Conservation (phyloP, 2,113 vertebrate species). For the Gasterosteus aculeatus region DNA sequence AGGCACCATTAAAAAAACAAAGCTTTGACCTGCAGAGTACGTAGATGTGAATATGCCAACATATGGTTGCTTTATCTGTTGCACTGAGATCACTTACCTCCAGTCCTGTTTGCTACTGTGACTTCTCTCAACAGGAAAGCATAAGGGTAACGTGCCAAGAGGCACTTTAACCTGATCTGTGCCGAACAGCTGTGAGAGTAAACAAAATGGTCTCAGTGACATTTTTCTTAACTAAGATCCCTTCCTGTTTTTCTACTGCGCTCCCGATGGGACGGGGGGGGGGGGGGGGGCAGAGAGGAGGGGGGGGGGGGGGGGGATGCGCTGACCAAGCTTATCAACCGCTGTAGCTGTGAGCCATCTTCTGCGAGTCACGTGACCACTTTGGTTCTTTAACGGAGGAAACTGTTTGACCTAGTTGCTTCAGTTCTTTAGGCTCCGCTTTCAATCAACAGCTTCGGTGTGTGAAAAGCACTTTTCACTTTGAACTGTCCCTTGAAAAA, state of each 20-base stretch:
- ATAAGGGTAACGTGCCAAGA: background rate
- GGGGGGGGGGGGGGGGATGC: background rate
- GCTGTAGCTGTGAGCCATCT: conserved; percentile 3
- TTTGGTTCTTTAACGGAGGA: background rate
- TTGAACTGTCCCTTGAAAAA: background rate
- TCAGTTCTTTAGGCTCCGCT: background rate
- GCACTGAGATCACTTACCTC: background rate
- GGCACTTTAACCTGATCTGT: conserved; percentile 6
- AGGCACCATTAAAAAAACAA: conserved; percentile 4
- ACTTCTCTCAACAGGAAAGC: conserved; percentile 1
- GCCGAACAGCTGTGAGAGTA: conserved; percentile 6
- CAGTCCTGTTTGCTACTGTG: background rate
- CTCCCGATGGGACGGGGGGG: conserved; percentile 7
- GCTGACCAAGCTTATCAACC: conserved; percentile 28
- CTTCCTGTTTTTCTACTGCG: conserved; percentile 60
- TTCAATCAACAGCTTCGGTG: background rate
- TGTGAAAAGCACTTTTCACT: background rate
- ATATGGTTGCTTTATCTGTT: background rate
- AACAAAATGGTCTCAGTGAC: conserved; percentile 5
- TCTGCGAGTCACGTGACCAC: background rate
- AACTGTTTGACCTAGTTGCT: background rate
- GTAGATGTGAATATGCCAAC: conserved; percentile 5
- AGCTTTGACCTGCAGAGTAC: background rate
- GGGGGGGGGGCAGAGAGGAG: no score
- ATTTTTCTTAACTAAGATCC: conserved; percentile 34